A percentile compares a stretch with the other conserved stretches of the same genome.
Evolutionary conservation across 2,113 vertebrate species (phyloP).

Genomic region (Rhinolophus ferrumequinum): DNA sequence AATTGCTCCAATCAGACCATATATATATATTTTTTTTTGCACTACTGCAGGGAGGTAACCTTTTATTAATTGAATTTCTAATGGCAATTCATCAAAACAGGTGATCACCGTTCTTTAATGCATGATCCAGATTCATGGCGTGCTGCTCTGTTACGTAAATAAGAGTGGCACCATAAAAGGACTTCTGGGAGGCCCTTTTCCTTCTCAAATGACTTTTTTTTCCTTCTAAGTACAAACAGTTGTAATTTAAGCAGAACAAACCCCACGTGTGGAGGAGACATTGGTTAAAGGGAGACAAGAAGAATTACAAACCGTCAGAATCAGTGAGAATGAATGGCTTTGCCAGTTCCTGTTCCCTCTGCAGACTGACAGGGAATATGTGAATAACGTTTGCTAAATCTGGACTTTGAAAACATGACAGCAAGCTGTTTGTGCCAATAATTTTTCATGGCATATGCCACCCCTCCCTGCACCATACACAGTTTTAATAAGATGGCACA

Average conservation of each 20-base stretch:
- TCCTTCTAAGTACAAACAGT: neutral
- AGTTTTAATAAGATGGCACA: conserved; percentile 78
- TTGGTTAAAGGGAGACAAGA: conserved; percentile 30
- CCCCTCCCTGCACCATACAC: conserved; percentile 64
- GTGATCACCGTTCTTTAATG: conserved; percentile 37
- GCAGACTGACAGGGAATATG: conserved; percentile 68
- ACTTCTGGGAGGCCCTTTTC: neutral
- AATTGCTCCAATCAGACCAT: neutral
- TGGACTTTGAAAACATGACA: conserved; percentile 74
- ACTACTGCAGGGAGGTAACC: conserved; percentile 48
- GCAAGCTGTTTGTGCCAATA: conserved; percentile 69
- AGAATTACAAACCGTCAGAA: conserved; percentile 26
- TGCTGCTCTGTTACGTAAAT: conserved; percentile 41
- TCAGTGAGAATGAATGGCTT: conserved; percentile 10
- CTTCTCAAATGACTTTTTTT: neutral
- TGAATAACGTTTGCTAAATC: conserved; percentile 70
- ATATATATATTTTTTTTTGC: neutral
- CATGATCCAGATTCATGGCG: conserved; percentile 44
- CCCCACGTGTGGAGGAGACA: conserved; percentile 33
- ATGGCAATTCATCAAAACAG: conserved; percentile 57
- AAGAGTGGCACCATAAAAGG: neutral
- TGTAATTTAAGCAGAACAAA: conserved; percentile 40
- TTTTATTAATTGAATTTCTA: conserved; percentile 74
- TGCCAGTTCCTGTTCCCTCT: conserved; percentile 64
- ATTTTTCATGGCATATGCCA: conserved; percentile 77